phyloP scores from a whole-genome alignment of 2,113 vertebrate genomes.

The Apistogramma diplotaenia region DNA sequence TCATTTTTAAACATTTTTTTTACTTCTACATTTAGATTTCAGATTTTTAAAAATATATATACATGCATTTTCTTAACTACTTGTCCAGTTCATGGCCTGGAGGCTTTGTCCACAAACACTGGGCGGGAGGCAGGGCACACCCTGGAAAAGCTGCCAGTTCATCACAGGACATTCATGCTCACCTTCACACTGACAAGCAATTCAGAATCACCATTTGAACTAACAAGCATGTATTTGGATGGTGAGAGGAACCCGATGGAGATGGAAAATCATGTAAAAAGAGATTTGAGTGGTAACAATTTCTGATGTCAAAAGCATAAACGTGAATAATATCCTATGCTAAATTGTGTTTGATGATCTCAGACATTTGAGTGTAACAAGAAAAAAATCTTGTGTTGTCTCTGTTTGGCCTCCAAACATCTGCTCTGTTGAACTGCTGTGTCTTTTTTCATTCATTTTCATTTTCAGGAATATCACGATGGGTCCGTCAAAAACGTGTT shows the following conservation, averaged over 20 bases:
- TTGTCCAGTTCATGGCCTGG: background rate
- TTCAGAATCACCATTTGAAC: background rate
- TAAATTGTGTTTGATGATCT: too few species aligned
- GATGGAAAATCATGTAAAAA: background rate
- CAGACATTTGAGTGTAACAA: too few species aligned
- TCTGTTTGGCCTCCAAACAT: background rate
- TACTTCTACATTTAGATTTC: background rate
- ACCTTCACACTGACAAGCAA: background rate
- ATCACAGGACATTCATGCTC: background rate
- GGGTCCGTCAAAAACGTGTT: background rate
- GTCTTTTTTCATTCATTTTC: background rate
- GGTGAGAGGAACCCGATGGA: background rate
- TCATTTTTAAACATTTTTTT: background rate
- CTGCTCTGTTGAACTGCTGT: background rate
- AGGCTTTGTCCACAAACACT: too few species aligned
- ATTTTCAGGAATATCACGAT: background rate
- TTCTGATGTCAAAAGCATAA: background rate
- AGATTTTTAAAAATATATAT: too few species aligned
- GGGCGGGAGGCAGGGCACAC: background rate
- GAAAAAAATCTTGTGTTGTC: background rate
- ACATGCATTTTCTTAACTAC: background rate
- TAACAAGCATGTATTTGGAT: background rate
- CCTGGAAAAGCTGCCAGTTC: background rate
- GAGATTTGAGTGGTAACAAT: background rate
- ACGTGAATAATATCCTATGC: too few species aligned